Evolutionary conservation across 2,797 vertebrate genomes (phyloP).

Genomic region (Acanthiza pusilla): DNA sequence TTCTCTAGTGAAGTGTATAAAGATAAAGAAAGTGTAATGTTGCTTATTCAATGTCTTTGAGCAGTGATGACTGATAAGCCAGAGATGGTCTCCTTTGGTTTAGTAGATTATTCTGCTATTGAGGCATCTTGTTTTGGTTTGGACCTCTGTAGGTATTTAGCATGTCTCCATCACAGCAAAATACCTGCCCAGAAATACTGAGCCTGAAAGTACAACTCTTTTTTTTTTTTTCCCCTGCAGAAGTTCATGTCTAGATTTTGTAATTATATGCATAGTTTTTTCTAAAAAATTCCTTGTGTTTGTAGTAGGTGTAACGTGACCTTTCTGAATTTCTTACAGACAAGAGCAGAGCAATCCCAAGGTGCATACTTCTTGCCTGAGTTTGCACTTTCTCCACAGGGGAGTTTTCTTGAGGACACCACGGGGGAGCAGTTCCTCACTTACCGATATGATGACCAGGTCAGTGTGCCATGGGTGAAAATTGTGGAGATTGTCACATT

Average conservation of each 20-base stretch:
- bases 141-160: background rate
- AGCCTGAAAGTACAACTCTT: background rate
- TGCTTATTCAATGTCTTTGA: background rate
- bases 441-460: constrained; percentile 90
- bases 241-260: background rate
- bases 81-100: background rate
- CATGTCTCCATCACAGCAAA: background rate
- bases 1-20: background rate
- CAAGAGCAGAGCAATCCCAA: constrained; percentile 76
- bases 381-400: constrained; percentile 90
- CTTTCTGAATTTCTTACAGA: constrained; percentile 69
- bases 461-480: constrained; percentile 53
- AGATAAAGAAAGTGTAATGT: background rate
- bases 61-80: background rate
- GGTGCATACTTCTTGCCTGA: constrained; percentile 89
- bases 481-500: background rate
- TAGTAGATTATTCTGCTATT: background rate
- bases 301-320: background rate
- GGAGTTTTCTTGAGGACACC: constrained; percentile 90
- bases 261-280: background rate
- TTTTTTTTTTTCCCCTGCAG: no score
- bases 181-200: background rate
- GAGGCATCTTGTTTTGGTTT: background rate
- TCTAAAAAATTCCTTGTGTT: background rate
- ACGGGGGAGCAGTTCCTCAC: constrained; percentile 89